Evolutionary conservation across 2,797 vertebrate species (phyloP).

Genomic region (Paedocypris micromegethes): DNA sequence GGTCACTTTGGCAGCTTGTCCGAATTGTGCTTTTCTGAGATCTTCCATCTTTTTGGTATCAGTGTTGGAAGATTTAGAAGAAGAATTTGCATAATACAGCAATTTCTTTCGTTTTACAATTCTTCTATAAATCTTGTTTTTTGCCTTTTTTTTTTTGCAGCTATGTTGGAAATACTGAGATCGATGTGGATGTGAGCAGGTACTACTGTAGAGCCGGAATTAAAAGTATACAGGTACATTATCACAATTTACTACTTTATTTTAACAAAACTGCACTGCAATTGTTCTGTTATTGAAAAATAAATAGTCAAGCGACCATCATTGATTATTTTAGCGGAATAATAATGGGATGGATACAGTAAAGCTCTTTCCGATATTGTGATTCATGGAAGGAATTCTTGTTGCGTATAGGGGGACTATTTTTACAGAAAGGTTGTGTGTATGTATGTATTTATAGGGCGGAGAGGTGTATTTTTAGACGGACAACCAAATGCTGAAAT

Average conservation of each 20-base stretch:
- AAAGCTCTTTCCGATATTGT: constrained; percentile 24
- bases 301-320: too few species aligned
- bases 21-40: neutral
- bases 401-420: constrained; percentile 32
- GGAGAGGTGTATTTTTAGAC: neutral
- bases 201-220: constrained; percentile 98
- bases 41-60: neutral
- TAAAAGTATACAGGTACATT: constrained; percentile 90
- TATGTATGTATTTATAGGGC: constrained; percentile 45
- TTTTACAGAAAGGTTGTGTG: constrained; percentile 43
- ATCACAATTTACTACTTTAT: constrained; percentile 6
- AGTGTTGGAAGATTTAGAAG: too few species aligned
- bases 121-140: too few species aligned
- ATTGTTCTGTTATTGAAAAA: neutral
- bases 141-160: constrained; percentile 56
- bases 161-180: constrained; percentile 93
- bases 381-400: constrained; percentile 43
- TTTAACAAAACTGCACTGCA: neutral
- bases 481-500: constrained; percentile 45
- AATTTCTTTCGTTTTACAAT: too few species aligned
- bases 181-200: constrained; percentile 92
- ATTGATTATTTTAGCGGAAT: constrained; percentile 4
- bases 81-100: too few species aligned
- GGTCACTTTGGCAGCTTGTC: too few species aligned
- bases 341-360: constrained; percentile 24